Evolutionary conservation across 1,140 invertebrate species (phyloP).

Genomic region (Armadillidium nasatum): DNA sequence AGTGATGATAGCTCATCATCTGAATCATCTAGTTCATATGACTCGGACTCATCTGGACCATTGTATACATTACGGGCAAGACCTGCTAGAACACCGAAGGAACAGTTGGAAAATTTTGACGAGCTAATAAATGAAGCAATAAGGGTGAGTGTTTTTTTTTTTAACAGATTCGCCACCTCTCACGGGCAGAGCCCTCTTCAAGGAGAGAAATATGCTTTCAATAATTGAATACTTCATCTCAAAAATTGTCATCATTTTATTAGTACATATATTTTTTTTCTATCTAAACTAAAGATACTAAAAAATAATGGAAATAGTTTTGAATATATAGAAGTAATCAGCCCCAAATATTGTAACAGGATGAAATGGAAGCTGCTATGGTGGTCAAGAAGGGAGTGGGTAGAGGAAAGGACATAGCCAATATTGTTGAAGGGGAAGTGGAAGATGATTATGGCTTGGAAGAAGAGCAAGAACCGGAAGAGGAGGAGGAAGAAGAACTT

Average conservation of each 20-base stretch:
- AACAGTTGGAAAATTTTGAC: constrained; percentile 86
- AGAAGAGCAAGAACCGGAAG: constrained; percentile 38
- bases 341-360: constrained; percentile 46
- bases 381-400: constrained; percentile 68
- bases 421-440: constrained; percentile 67
- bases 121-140: constrained; percentile 89
- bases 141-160: too few species aligned
- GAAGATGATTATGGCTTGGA: constrained; percentile 32
- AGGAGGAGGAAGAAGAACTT: constrained; percentile 34
- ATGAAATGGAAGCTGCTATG: constrained; percentile 63
- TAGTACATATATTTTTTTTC: background rate
- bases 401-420: constrained; percentile 81
- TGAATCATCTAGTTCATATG: constrained; percentile 52
- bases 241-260: too few species aligned
- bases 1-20: constrained; percentile 58
- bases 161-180: too few species aligned
- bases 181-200: too few species aligned
- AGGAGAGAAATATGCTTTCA: too few species aligned
- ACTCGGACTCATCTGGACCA: constrained; percentile 55
- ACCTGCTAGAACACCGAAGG: constrained; percentile 68
- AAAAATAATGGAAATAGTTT: too few species aligned
- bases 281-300: background rate
- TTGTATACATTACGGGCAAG: constrained; percentile 75
- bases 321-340: too few species aligned
- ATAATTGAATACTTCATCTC: too few species aligned